Evolutionary conservation across 1,140 invertebrate genomes (phyloP), one percentile per base, ranked within the genome.

Genomic region (Drosophila kanapiae): DNA sequence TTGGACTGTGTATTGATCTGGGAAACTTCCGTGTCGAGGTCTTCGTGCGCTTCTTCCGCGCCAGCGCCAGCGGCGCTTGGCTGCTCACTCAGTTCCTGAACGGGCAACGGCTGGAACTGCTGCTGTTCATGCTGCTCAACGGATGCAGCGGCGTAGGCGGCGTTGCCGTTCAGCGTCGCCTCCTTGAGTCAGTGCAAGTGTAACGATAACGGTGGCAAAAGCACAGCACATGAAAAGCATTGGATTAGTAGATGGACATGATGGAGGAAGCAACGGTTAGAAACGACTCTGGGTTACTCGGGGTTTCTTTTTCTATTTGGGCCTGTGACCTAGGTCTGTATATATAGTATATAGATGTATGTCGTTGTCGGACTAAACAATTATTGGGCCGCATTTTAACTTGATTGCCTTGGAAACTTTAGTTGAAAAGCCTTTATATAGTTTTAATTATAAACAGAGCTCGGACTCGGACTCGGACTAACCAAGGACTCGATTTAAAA

Each of bases 1-100:
- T 92, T 92, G 58, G 88, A 88, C 76, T 93, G 92, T 78, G 92
- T 93, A 77, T 93, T 93, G 47, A 93, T 93, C 69, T 93, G 92
- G 63, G 92, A 93, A 35, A 93, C 92, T 91, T 93, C 92, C 58
- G 86, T 92, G 77, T 93, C 92, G 43, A 92, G 81, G 67, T 93
- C 92, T 86, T 93, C 92, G 75, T 85, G 91, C 57, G 92, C 76
- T 47, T 93, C 92, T 69, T 93, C 92, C 13, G 74, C 53, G 29
- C 51, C 53, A 68, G 49, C 42, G 49, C 49, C 49, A 54, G 59
- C 42, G 35, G 42, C 58, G 68, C 67, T 61, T 35, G 35, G 59
- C 61, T 79, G 60, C 35, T 84, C 68, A 43, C 35, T 51, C 10
- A 49, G 59, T 35, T 77, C 56, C 70, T 57, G 60, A 51, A 45